Conservation (phyloP, 2,113 vertebrate genomes). For the Progne subis region DNA sequence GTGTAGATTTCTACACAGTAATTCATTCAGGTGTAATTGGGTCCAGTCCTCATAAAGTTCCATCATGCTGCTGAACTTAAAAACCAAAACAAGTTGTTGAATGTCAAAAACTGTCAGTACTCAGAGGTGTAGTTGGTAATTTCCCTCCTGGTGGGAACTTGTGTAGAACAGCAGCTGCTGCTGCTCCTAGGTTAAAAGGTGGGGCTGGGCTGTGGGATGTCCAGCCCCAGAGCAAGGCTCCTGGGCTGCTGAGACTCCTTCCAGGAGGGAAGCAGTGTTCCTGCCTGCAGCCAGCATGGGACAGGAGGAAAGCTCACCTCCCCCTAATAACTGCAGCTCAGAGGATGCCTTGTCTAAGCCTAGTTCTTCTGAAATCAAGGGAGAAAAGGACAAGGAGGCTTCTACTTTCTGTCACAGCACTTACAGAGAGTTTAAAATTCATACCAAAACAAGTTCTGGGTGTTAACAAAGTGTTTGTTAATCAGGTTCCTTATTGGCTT, state of each 20-base stretch:
- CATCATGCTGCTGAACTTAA: neutral
- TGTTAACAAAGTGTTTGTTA: neutral
- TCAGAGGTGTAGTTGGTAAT: neutral
- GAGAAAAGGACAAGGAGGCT: neutral
- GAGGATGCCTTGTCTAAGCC: neutral
- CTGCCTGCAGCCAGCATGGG: neutral
- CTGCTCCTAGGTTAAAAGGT: neutral
- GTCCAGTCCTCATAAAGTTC: neutral
- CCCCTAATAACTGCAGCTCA: neutral
- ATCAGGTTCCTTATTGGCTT: neutral
- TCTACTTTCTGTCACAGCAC: neutral
- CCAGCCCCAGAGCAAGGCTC: neutral
- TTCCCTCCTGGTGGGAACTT: neutral
- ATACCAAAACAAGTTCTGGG: neutral
- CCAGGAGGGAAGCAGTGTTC: neutral
- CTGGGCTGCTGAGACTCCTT: neutral
- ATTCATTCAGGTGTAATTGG: neutral
- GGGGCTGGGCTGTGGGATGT: neutral
- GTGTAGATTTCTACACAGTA: neutral
- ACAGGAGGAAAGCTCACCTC: accelerated
- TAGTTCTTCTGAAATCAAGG: neutral
- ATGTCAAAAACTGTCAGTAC: neutral
- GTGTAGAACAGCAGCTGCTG: neutral
- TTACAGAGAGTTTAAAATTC: neutral
- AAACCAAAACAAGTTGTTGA: neutral